phyloP scores from a whole-genome alignment of 2,113 vertebrate genomes.

The Paradoxurus hermaphroditus region DNA sequence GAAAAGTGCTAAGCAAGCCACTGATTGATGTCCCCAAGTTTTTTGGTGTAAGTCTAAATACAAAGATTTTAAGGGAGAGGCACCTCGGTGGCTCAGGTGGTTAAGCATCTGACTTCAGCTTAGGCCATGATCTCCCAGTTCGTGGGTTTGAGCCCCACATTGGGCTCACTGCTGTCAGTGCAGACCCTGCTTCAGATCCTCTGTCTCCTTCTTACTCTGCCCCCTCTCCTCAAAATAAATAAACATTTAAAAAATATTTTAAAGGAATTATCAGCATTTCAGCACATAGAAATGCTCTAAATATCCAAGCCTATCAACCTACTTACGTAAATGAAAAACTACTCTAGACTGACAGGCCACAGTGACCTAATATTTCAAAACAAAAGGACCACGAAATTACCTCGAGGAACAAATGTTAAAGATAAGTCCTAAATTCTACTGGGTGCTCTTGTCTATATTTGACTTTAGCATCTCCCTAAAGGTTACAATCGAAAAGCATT shows the following conservation, averaged over 20 bases:
- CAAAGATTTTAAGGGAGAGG: background rate
- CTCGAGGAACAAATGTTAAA: slow-evolving; percentile 28
- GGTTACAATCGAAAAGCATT: slow-evolving; percentile 12
- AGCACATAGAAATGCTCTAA: background rate
- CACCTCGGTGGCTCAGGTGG: too few relatives aligned
- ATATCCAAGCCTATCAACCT: background rate
- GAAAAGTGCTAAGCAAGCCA: slow-evolving; percentile 18
- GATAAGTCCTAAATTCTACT: background rate
- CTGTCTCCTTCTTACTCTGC: too few relatives aligned
- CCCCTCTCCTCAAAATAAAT: too few relatives aligned
- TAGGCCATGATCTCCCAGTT: too few relatives aligned
- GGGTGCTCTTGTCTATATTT: background rate
- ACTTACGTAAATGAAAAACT: background rate
- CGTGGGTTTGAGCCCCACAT: too few relatives aligned
- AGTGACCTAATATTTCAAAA: slow-evolving; percentile 37
- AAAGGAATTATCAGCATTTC: slow-evolving; percentile 3
- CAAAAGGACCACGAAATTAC: slow-evolving; percentile 28
- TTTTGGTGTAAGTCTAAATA: background rate
- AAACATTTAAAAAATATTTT: background rate
- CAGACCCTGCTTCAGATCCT: too few relatives aligned
- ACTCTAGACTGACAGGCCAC: background rate
- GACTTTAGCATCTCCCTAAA: slow-evolving; percentile 32
- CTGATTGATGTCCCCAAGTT: background rate
- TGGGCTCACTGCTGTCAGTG: too few relatives aligned
- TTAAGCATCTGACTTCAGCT: too few relatives aligned